Conservation (phyloP, 53 echinoderm and acorn worm genomes). For the Glandiceps talaboti region DNA sequence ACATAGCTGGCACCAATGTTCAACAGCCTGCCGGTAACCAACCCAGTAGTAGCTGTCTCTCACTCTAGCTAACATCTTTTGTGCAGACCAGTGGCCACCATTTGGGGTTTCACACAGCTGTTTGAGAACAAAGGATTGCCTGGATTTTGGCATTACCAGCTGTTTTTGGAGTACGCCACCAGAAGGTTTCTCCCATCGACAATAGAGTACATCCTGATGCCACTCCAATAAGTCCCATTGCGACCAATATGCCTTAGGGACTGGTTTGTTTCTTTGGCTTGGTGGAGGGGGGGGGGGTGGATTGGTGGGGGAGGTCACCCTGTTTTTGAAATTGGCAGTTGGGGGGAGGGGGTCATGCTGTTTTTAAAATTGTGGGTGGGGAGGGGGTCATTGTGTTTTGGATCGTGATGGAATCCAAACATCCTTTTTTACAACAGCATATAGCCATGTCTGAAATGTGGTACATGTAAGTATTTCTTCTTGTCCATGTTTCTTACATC, state of each 20-base stretch:
- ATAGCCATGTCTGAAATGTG: too few species aligned
- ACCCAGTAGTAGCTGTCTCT: conserved; percentile 35
- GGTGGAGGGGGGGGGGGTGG: too few species aligned
- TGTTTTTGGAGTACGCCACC: conserved; percentile 6
- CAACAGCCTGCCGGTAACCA: conserved; percentile 5
- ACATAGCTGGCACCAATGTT: conserved; percentile 27
- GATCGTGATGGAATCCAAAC: too few species aligned
- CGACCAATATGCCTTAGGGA: conserved; percentile 25
- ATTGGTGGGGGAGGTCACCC: too few species aligned
- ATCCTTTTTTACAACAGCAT: too few species aligned
- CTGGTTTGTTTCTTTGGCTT: too few species aligned
- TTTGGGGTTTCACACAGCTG: conserved; percentile 19
- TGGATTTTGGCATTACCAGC: conserved; percentile 25
- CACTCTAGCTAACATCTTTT: conserved; percentile 31
- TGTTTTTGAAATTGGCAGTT: too few species aligned
- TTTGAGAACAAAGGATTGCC: conserved; percentile 17
- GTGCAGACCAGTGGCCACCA: conserved; percentile 34
- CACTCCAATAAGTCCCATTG: conserved; percentile 31
- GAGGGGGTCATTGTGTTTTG: too few species aligned
- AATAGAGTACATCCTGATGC: conserved; percentile 25
- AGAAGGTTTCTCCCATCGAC: conserved; percentile 12
- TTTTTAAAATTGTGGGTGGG: too few species aligned
- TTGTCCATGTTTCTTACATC: too few species aligned
- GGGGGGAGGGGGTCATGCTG: too few species aligned
- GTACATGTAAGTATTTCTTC: too few species aligned